Conservation (phyloP, 1,140 invertebrate species). For the Zaprionus vittiger region DNA sequence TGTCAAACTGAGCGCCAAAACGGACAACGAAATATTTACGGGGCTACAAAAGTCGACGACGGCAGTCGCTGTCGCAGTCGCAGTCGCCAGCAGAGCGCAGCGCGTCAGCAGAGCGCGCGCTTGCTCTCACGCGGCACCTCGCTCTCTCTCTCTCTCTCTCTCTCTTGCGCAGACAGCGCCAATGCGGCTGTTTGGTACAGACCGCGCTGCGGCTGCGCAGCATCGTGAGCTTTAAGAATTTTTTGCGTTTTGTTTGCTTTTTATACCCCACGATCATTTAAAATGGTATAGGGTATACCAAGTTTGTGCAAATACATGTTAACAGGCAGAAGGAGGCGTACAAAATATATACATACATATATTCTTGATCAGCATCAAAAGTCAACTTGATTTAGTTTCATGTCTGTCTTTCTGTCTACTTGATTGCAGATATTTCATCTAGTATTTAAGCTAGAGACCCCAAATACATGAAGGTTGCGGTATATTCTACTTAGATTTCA, state of each 20-base stretch:
- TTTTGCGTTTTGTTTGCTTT: constrained; percentile 38
- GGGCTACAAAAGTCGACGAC: constrained; percentile 8
- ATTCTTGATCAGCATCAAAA: too few relatives aligned
- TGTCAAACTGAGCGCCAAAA: constrained; percentile 79
- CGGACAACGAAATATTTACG: constrained; percentile 50
- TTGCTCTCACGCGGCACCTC: constrained; percentile 2
- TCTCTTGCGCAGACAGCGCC: constrained; percentile 8
- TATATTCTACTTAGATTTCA: too few relatives aligned
- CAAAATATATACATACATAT: too few relatives aligned
- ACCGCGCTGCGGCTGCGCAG: constrained; percentile 40
- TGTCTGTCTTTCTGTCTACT: too few relatives aligned
- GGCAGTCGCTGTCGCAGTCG: constrained; percentile 1
- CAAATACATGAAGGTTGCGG: too few relatives aligned
- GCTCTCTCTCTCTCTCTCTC: constrained; percentile 20
- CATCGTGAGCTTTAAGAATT: constrained; percentile 52
- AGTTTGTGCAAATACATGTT: background rate
- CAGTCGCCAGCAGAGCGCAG: background rate
- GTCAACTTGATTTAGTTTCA: too few relatives aligned
- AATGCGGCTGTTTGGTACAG: constrained; percentile 20
- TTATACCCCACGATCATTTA: background rate
- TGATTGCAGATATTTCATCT: too few relatives aligned
- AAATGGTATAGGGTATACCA: background rate
- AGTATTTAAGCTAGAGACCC: too few relatives aligned
- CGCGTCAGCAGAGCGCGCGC: constrained; percentile 6
- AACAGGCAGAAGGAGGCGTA: background rate